A percentile compares a stretch with the other conserved stretches of the same genome.
Evolutionary conservation across 2,888 invertebrate species (phyloP).

Genomic region (Hybos culiciformis): DNA sequence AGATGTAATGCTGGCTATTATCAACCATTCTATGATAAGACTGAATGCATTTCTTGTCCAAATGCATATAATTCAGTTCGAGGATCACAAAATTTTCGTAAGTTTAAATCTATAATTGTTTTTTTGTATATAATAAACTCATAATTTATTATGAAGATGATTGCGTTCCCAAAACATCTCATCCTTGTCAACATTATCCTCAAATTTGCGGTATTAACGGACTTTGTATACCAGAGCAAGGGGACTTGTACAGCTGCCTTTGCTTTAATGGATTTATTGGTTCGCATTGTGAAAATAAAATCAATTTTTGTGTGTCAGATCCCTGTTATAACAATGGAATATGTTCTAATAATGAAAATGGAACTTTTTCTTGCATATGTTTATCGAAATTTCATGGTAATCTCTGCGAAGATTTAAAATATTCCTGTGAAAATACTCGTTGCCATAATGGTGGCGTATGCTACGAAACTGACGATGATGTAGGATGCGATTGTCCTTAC

Average conservation of each 20-base stretch:
- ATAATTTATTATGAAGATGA: conserved; percentile 29
- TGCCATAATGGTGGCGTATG: conserved; percentile 37
- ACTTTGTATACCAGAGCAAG: conserved; percentile 24
- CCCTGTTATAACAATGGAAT: conserved; percentile 43
- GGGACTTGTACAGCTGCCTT: conserved; percentile 32
- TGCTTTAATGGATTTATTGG: conserved; percentile 40
- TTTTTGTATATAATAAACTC: too few relatives aligned
- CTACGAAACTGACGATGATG: conserved; percentile 24
- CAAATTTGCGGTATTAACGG: conserved; percentile 23
- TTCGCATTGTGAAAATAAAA: conserved; percentile 38
- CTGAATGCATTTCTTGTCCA: conserved; percentile 44
- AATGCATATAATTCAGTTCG: conserved; percentile 37
- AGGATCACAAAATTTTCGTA: too few relatives aligned
- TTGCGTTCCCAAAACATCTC: conserved; percentile 37
- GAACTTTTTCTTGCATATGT: conserved; percentile 36
- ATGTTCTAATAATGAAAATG: conserved; percentile 31
- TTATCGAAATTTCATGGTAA: conserved; percentile 37
- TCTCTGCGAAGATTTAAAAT: conserved; percentile 36
- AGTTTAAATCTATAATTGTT: too few relatives aligned
- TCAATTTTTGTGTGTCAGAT: conserved; percentile 37
- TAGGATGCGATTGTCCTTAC: conserved; percentile 20
- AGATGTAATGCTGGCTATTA: conserved; percentile 45
- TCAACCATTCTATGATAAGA: conserved; percentile 44
- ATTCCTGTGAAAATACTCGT: conserved; percentile 18
- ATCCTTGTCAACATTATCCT: conserved; percentile 32